A percentile compares a stretch with the other conserved stretches of the same genome.
These are phyloP conservation scores for Phengaris alcon DNA, from an alignment of 2,888 invertebrate genomes.

Conservation along the genomic window DNA sequence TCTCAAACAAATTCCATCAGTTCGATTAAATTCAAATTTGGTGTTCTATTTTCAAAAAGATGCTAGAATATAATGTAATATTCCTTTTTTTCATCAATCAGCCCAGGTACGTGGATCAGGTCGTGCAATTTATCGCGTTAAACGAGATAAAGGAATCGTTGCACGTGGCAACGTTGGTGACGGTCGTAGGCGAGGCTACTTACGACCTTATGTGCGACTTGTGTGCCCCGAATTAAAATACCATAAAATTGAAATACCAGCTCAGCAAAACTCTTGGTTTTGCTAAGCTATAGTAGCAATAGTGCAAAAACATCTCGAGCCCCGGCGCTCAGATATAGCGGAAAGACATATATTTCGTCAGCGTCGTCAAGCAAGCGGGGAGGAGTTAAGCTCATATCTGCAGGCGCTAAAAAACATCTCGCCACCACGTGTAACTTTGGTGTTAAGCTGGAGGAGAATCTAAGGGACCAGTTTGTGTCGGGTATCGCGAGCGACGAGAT, in stretches of 20 bases:
- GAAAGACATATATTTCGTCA: slow-evolving; percentile 6
- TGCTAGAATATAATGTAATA: too few relatives aligned
- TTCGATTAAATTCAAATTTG: too few relatives aligned
- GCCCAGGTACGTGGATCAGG: slow-evolving; percentile 1
- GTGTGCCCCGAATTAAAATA: slow-evolving; percentile 29
- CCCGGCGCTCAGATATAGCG: neutral
- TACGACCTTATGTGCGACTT: slow-evolving; percentile 35
- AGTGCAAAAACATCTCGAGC: slow-evolving; percentile 1
- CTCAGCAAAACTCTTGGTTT: too few relatives aligned
- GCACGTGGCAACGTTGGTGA: slow-evolving; percentile 32
- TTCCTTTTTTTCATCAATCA: too few relatives aligned
- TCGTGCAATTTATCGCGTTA: slow-evolving; percentile 30
- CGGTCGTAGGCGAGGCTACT: slow-evolving; percentile 32
- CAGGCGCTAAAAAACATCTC: slow-evolving; percentile 36
- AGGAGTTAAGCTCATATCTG: slow-evolving; percentile 51
- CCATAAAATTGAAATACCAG: too few relatives aligned
- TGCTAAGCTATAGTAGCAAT: neutral
- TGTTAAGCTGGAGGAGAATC: slow-evolving; percentile 28
- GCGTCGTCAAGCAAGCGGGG: slow-evolving; percentile 37
- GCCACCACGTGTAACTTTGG: slow-evolving; percentile 36
- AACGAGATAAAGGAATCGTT: slow-evolving; percentile 31
- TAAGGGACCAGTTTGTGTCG: slow-evolving; percentile 33
- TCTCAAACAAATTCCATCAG: too few relatives aligned
- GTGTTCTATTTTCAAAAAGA: too few relatives aligned
- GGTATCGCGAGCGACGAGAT: slow-evolving; percentile 31